A percentile compares a stretch with the other conserved stretches of the same genome.
These are phyloP conservation scores for Phataginus tricuspis DNA, from an alignment of 2,797 vertebrate genomes.

Conservation along the genomic window DNA sequence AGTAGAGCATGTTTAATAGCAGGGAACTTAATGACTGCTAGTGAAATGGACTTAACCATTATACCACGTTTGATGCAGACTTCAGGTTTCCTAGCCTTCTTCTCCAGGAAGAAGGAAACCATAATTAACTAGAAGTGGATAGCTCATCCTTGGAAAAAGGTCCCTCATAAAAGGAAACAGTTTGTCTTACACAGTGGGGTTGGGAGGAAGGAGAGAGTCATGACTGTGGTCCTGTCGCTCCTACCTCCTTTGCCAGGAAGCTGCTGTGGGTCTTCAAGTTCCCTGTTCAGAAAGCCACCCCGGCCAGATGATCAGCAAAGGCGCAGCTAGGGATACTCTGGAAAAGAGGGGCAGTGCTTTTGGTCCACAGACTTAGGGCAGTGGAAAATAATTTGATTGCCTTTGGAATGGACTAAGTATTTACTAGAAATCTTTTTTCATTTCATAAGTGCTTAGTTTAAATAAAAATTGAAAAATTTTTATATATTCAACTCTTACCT, in stretches of 20 bases:
- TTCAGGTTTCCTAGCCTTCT: neutral
- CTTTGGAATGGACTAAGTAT: neutral
- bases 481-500: neutral
- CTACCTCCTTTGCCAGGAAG: neutral
- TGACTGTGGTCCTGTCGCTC: neutral
- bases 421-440: constrained; percentile 10
- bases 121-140: neutral
- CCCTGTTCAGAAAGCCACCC: neutral
- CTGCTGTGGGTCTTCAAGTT: neutral
- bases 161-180: neutral
- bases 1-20: neutral
- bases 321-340: neutral
- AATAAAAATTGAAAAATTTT: neutral
- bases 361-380: neutral
- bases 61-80: neutral
- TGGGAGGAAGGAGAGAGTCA: neutral
- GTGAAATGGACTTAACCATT: neutral
- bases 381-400: neutral
- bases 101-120: neutral
- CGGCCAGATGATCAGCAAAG: neutral
- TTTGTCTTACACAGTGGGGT: neutral
- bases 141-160: neutral
- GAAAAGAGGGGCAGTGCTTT: neutral
- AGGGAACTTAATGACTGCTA: neutral
- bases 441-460: constrained; percentile 45